Evolutionary conservation across 1,140 invertebrate genomes (phyloP), one percentile per base, ranked within the genome.

Genomic region (Pectinophora gossypiella): DNA sequence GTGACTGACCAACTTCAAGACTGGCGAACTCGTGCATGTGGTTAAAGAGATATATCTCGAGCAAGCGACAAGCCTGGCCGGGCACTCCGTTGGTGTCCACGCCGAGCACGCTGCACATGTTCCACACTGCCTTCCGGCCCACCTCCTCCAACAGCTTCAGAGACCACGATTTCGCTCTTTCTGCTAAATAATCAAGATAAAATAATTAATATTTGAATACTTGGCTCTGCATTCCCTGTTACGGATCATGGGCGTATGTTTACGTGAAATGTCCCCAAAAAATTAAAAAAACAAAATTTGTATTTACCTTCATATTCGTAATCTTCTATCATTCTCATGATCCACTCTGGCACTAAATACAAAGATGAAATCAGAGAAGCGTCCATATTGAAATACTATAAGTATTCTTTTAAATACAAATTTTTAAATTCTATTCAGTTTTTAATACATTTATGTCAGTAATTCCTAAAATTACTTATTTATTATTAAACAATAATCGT

Each of bases 61-160:
- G 16, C 0, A 75, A 54, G 10, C 58, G 54, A 36, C 72, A 75
- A 5, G 72, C 60, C 22, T 51, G 50, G 0, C 61, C 72, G 0
- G 72, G 64, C 10, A 72, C 53, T 0, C 72, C 68, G 12, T 57
- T 45, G 3, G 3, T 16, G 10, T 51, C 38, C 19, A 57, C 59
- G 6, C 55, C 54, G 1, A 75, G 51, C 12, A 42, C 38, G 0
- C 6, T 1, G 36, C 64, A 56, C 42, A 69, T 49, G 4, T 48
- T 49, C 71, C 71, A 74, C 6, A 71, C n/a, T 0, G 44, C 45
- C 0, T 4, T 23, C 0, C 71, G 56, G 6, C 47, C 51, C 3
- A 52, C 48, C 2, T 45, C 27, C 13, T 48, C 19, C 10, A 73
- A 10, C 1, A 70, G 19, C 23, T 50, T 57, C 1, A 64, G 19